Evolutionary conservation across 2,113 vertebrate species (phyloP), one percentile per base, ranked within the genome.

Genomic region (Leucopsar rothschildi): DNA sequence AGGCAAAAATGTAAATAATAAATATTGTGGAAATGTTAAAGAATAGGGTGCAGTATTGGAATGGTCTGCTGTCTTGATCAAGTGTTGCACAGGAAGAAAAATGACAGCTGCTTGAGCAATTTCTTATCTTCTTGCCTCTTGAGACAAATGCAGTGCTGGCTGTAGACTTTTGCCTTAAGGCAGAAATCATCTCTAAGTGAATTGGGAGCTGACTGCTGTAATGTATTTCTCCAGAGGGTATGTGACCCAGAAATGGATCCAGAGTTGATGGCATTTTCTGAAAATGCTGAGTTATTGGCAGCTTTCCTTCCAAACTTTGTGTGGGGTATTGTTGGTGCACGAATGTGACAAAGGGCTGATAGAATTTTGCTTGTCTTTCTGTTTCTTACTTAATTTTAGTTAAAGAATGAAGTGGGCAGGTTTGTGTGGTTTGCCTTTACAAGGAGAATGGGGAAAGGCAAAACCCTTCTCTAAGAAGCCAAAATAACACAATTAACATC

Each of bases 221-320:
- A 73, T 78, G 33, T 85, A 86, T 91, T 95, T 94, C 90, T 96
- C 94, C 47, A 90, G 93, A 81, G 93, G 60, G 5, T 77, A 3
- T 42, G 29, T 95, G 93, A 95, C 94, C 90, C 92, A 91, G 87
- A 97, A 95, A 94, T 64, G 25, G 70, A 88, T 77, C 75, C 13
- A 20, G 65, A 93, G 49, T 82, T 66, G 73, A 82, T 90, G 82
- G 52, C 68, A 22, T 91, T 93, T 93, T 78, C 71, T 37, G 63
- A 63, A 82, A 93, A 70, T 56, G 59, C 47, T 11, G 16, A 29
- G 2, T 72, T 72, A 61, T 68, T 45, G 75, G 53, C 71, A 95
- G 57, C 42, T 82, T 85, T 91, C 27, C 61, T 64, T 61, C 65
- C 72, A 61, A 93, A 85, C 75, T 81, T 75, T 6, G 6, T 24